Conservation (phyloP, 2,113 vertebrate genomes). For the Origma solitaria region DNA sequence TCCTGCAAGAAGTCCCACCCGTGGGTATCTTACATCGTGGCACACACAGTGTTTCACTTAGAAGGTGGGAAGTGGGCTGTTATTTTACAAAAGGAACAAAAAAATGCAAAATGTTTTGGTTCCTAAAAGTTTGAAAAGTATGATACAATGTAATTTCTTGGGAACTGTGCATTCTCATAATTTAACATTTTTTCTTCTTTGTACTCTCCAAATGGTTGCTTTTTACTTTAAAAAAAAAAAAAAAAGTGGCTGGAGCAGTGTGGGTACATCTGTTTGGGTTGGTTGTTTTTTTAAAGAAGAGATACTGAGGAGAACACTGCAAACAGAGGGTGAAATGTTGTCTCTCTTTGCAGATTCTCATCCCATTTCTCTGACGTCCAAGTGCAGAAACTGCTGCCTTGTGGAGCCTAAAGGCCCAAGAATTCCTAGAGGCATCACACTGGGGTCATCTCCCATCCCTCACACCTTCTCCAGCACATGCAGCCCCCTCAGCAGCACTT, state of each 20-base stretch:
- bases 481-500: neutral
- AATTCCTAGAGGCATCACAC: neutral
- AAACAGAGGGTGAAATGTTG: neutral
- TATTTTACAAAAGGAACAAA: neutral
- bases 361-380: neutral
- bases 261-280: neutral
- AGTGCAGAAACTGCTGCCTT: neutral
- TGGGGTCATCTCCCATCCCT: neutral
- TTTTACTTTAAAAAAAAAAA: neutral
- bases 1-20: rapidly evolving
- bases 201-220: neutral
- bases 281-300: neutral
- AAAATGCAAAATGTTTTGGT: neutral
- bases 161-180: neutral
- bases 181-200: neutral
- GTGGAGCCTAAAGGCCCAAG: neutral
- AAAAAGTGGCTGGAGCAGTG: neutral
- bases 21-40: rapidly evolving
- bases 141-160: neutral
- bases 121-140: neutral
- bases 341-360: neutral
- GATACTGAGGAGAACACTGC: neutral
- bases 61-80: neutral
- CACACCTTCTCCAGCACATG: neutral
- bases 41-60: neutral